Conservation (phyloP, 2,888 invertebrate genomes). For the Eilema depressum region DNA sequence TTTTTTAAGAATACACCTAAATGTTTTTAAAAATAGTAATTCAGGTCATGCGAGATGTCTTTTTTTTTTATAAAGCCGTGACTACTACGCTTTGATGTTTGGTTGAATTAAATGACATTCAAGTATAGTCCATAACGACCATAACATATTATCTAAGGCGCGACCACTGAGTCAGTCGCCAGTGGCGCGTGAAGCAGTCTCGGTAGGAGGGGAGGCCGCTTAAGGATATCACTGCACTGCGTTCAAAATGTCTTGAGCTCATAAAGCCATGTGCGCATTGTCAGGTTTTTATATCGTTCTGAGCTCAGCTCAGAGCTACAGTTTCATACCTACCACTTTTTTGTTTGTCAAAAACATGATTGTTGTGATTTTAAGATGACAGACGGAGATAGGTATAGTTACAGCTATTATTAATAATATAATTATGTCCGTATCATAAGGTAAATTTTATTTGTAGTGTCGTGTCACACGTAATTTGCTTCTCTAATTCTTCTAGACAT, state of each 20-base stretch:
- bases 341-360: neutral
- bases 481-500: too few species aligned
- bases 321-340: neutral
- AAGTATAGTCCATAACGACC: conserved; percentile 56
- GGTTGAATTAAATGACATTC: conserved; percentile 46
- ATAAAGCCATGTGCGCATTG: conserved; percentile 17
- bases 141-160: conserved; percentile 71
- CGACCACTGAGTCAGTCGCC: conserved; percentile 75
- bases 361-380: neutral
- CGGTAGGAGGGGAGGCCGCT: conserved; percentile 71
- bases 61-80: neutral
- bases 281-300: conserved; percentile 7
- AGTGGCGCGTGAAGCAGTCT: conserved; percentile 74
- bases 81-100: neutral
- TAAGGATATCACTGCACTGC: conserved; percentile 66
- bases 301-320: neutral
- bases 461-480: neutral
- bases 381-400: neutral
- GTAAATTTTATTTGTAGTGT: neutral
- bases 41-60: neutral
- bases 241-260: conserved; percentile 45
- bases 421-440: neutral
- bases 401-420: neutral
- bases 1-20: neutral
- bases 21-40: neutral